Evolutionary conservation across 2,888 invertebrate genomes (phyloP).

Genomic region (Halictus ligatus): DNA sequence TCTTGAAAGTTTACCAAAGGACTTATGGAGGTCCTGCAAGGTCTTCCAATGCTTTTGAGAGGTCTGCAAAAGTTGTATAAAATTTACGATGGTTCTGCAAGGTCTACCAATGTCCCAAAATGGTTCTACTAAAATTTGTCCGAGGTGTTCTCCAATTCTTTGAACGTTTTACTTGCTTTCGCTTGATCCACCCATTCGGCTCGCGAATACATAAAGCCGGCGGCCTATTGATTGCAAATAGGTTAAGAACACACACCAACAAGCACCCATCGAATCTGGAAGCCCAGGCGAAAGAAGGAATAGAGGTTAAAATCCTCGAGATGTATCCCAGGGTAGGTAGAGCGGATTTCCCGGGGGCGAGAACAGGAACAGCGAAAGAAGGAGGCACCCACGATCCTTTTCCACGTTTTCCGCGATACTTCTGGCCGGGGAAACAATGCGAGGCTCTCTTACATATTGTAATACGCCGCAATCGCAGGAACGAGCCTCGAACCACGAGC

Average conservation of each 20-base stretch:
- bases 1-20: no score
- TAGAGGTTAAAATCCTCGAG: constrained; percentile 29
- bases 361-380: constrained; percentile 12
- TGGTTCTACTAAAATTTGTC: no score
- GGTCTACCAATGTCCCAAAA: no score
- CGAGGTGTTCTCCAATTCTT: no score
- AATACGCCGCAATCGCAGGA: constrained; percentile 30
- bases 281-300: not conserved
- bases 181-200: not conserved
- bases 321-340: not conserved
- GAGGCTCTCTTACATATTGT: constrained; percentile 17
- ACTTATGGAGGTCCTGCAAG: no score
- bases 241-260: not conserved
- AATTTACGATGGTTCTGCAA: no score
- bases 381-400: constrained; percentile 28
- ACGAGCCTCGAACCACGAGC: constrained; percentile 17
- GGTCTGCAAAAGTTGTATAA: no score
- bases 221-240: not conserved
- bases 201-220: not conserved
- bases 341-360: not conserved
- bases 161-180: not conserved
- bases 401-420: constrained; percentile 37
- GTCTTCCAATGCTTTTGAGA: no score
- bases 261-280: not conserved
- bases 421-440: constrained; percentile 32